Evolutionary conservation across 1,140 invertebrate genomes (phyloP).

Genomic region (Dendroctonus ponderosae): DNA sequence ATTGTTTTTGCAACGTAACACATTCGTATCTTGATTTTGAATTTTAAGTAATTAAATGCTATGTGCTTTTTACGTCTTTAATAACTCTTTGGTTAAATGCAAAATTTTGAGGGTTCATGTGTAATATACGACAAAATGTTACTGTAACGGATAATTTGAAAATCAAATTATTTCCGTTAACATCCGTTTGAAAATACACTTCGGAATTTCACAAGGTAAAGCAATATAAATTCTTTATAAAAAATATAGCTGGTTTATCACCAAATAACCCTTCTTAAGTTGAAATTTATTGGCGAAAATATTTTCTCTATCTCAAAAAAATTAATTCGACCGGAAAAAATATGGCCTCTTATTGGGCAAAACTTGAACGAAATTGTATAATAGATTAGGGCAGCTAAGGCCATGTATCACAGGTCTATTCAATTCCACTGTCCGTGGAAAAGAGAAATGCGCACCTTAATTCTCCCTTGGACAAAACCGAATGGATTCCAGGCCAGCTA

Average conservation of each 20-base stretch:
- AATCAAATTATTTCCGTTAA: background rate
- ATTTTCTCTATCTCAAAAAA: slow-evolving; percentile 15
- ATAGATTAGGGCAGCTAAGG: slow-evolving; percentile 30
- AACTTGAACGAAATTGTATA: slow-evolving; percentile 35
- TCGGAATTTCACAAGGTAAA: background rate
- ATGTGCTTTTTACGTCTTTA: too few species aligned
- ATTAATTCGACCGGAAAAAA: slow-evolving; percentile 18
- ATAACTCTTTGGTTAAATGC: too few species aligned
- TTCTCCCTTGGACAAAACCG: slow-evolving; percentile 46
- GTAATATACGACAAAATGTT: background rate
- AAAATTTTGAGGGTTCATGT: too few species aligned
- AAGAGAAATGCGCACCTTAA: slow-evolving; percentile 48
- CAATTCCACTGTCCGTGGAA: slow-evolving; percentile 43
- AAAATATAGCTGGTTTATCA: background rate
- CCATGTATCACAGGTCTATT: slow-evolving; percentile 42
- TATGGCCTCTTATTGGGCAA: slow-evolving; percentile 29
- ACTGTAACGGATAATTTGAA: background rate
- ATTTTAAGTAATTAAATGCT: too few species aligned
- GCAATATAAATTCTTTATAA: too few species aligned
- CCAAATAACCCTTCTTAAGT: slow-evolving; percentile 1
- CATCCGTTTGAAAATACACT: background rate
- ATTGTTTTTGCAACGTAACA: too few species aligned
- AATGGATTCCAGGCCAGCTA: slow-evolving; percentile 39
- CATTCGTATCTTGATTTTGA: too few species aligned
- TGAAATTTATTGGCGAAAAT: slow-evolving; percentile 15